These are phyloP conservation scores for Drosophila tropicalis DNA, from an alignment of 1,140 invertebrate species.

Conservation along the genomic window DNA sequence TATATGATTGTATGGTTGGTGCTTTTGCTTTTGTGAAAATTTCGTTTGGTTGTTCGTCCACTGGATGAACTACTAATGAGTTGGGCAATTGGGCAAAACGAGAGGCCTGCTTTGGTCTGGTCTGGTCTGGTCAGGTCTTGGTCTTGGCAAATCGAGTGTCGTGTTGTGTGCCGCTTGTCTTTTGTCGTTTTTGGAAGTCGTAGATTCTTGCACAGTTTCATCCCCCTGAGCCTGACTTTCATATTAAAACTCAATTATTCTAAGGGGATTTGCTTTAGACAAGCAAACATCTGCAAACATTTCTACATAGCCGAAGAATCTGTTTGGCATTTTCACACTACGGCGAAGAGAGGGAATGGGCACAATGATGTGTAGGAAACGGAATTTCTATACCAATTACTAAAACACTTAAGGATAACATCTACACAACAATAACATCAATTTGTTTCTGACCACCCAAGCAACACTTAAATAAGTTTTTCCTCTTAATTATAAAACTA, in stretches of 20 bases:
- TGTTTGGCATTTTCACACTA: conserved; percentile 2
- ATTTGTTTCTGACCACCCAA: neutral
- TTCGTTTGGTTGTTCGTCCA: neutral
- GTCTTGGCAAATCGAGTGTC: conserved; percentile 10
- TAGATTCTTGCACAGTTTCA: neutral
- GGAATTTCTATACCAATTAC: conserved; percentile 10
- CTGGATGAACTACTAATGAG: conserved; percentile 25
- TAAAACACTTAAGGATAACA: conserved; percentile 2
- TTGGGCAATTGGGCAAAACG: conserved; percentile 19
- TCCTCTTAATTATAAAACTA: no score
- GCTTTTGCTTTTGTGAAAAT: neutral
- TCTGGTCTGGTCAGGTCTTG: neutral
- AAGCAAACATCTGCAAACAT: conserved; percentile 11
- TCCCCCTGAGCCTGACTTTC: neutral
- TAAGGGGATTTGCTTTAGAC: conserved; percentile 10
- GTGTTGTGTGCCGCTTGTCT: neutral
- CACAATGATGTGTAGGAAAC: neutral
- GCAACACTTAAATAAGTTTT: neutral
- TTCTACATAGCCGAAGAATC: neutral
- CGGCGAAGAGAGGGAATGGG: neutral
- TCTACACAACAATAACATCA: neutral
- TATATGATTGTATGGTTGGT: neutral
- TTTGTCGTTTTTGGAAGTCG: conserved; percentile 6
- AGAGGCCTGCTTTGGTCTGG: neutral
- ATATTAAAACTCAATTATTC: conserved; percentile 23